Evolutionary conservation across 2,113 vertebrate genomes (phyloP).

Genomic region (Alosa alosa): DNA sequence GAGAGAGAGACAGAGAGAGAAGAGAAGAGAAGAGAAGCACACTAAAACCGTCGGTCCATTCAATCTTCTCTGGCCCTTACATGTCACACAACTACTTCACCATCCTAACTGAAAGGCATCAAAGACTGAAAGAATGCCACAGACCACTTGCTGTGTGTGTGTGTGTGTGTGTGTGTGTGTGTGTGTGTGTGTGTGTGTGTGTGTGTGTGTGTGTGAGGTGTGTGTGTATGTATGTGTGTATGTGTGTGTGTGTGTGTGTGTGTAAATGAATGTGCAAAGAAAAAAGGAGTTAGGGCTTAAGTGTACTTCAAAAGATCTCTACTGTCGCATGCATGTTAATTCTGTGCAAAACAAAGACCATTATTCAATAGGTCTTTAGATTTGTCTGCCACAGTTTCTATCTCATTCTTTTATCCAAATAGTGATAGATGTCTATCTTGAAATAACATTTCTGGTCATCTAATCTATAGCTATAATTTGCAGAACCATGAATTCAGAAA

Average conservation of each 20-base stretch:
- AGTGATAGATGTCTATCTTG: too few species aligned
- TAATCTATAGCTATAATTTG: too few species aligned
- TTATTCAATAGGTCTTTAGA: too few species aligned
- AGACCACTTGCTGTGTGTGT: neutral
- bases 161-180: conserved; percentile 12
- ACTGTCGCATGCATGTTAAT: too few species aligned
- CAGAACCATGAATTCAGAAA: too few species aligned
- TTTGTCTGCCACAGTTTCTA: too few species aligned
- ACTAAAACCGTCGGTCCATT: neutral
- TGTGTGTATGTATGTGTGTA: neutral
- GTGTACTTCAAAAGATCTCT: too few species aligned
- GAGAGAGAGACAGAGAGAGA: conserved; percentile 26
- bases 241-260: neutral
- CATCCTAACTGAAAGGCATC: neutral
- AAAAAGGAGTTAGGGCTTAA: neutral
- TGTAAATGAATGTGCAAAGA: neutral
- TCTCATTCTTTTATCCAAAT: too few species aligned
- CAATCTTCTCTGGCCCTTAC: neutral
- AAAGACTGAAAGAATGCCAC: neutral
- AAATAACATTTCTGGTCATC: too few species aligned
- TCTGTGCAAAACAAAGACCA: too few species aligned
- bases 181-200: neutral
- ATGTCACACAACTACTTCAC: neutral
- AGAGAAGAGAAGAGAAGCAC: neutral
- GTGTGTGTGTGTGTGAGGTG: neutral